Evolutionary conservation across 2,888 invertebrate species (phyloP).

Genomic region (Lamproptera curius): DNA sequence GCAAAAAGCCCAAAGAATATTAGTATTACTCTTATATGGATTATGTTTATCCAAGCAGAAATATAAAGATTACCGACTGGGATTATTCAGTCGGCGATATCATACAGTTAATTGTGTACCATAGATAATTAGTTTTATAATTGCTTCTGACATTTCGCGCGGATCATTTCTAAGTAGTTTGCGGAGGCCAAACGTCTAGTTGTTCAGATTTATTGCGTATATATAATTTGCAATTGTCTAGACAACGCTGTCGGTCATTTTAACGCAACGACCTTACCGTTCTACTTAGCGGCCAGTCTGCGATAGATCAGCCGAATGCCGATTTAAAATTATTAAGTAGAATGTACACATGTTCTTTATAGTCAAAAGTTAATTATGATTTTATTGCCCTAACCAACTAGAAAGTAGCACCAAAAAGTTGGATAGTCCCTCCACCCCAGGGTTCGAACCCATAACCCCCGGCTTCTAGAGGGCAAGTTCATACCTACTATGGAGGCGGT

Average conservation of each 20-base stretch:
- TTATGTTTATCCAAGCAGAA: slow-evolving; percentile 38
- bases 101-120: background rate
- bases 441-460: too few relatives aligned
- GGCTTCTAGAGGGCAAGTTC: too few relatives aligned
- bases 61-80: slow-evolving; percentile 24
- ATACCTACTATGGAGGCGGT: too few relatives aligned
- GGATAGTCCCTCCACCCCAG: too few relatives aligned
- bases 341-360: too few relatives aligned
- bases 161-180: too few relatives aligned
- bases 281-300: background rate
- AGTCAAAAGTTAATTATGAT: too few relatives aligned
- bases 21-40: slow-evolving; percentile 19
- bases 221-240: background rate
- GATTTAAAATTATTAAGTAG: background rate
- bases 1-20: slow-evolving; percentile 26
- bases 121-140: slow-evolving; percentile 13
- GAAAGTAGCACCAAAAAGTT: too few relatives aligned
- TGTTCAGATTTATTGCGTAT: too few relatives aligned
- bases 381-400: too few relatives aligned
- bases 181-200: too few relatives aligned
- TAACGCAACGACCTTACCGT: background rate
- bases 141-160: slow-evolving; percentile 4
- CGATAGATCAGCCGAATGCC: background rate
- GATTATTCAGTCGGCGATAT: slow-evolving; percentile 3
- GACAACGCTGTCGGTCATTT: background rate